These are phyloP conservation scores for Drosophila mimica DNA, from an alignment of 2,888 invertebrate species.

Conservation along the genomic window DNA sequence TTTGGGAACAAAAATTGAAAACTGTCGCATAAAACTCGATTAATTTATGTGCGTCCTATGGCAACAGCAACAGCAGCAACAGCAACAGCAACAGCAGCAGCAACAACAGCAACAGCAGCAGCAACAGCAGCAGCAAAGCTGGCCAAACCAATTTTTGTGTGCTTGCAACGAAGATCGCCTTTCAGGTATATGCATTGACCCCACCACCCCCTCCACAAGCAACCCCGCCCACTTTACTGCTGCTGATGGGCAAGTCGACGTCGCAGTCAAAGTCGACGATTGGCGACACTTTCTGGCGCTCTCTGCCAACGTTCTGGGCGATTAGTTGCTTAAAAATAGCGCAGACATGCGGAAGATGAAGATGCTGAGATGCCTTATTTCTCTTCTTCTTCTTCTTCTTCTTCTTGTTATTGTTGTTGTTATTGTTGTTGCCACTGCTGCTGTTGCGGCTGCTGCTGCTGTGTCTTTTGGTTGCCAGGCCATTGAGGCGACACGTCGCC, in stretches of 20 bases:
- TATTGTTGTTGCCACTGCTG: neutral
- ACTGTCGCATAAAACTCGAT: slow-evolving; percentile 64
- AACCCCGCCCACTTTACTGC: slow-evolving; percentile 6
- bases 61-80: slow-evolving; percentile 41
- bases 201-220: neutral
- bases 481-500: slow-evolving; percentile 18
- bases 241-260: slow-evolving; percentile 29
- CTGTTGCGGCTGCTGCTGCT: slow-evolving; percentile 4
- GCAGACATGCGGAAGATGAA: slow-evolving; percentile 70
- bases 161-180: slow-evolving; percentile 20
- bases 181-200: slow-evolving; percentile 48
- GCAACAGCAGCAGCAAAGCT: neutral
- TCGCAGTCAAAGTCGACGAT: slow-evolving; percentile 24
- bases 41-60: slow-evolving; percentile 71
- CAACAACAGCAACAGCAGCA: no score
- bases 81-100: no score
- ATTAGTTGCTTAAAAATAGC: slow-evolving; percentile 74
- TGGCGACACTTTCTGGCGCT: slow-evolving; percentile 46
- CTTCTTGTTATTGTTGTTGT: neutral
- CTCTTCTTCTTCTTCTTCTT: neutral
- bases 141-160: neutral
- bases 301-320: slow-evolving; percentile 64
- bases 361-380: slow-evolving; percentile 13
- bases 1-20: slow-evolving; percentile 30
- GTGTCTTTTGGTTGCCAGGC: slow-evolving; percentile 26